These are phyloP conservation scores for Nymphicus hollandicus DNA, from an alignment of 2,113 vertebrate species.

Conservation along the genomic window DNA sequence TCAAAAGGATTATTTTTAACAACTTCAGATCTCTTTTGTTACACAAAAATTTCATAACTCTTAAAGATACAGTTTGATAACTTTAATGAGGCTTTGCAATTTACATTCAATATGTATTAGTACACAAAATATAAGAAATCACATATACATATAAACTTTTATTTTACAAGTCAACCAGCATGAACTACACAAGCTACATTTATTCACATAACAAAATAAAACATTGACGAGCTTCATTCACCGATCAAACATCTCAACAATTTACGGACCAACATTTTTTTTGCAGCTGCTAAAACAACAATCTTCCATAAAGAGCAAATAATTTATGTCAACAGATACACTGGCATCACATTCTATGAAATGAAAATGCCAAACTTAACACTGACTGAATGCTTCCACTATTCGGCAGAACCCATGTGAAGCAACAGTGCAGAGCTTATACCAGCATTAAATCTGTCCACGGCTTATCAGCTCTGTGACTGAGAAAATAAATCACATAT, in stretches of 20 bases:
- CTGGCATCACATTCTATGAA: not conserved
- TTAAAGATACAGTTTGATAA: not conserved
- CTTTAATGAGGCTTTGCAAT: constrained; percentile 59
- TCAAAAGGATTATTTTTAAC: not conserved
- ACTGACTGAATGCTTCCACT: not conserved
- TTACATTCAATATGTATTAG: constrained; percentile 11
- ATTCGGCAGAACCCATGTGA: not conserved
- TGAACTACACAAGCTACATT: constrained; percentile 27
- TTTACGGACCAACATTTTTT: not conserved
- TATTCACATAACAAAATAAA: constrained; percentile 58
- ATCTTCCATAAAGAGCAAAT: constrained; percentile 41
- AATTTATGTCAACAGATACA: constrained; percentile 44
- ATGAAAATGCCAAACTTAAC: not conserved
- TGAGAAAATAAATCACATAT: not conserved
- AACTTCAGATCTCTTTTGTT: not conserved
- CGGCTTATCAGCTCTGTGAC: not conserved
- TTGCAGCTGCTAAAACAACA: constrained; percentile 20
- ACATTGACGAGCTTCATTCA: constrained; percentile 26
- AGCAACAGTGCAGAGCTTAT: not conserved
- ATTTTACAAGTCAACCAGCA: constrained; percentile 25
- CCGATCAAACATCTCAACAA: constrained; percentile 10
- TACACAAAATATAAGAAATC: constrained; percentile 63
- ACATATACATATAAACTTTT: constrained; percentile 67
- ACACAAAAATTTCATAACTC: not conserved
- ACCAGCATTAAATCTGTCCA: not conserved